These are phyloP conservation scores for Coleophora deauratella DNA, from an alignment of 2,888 invertebrate genomes.

Conservation along the genomic window DNA sequence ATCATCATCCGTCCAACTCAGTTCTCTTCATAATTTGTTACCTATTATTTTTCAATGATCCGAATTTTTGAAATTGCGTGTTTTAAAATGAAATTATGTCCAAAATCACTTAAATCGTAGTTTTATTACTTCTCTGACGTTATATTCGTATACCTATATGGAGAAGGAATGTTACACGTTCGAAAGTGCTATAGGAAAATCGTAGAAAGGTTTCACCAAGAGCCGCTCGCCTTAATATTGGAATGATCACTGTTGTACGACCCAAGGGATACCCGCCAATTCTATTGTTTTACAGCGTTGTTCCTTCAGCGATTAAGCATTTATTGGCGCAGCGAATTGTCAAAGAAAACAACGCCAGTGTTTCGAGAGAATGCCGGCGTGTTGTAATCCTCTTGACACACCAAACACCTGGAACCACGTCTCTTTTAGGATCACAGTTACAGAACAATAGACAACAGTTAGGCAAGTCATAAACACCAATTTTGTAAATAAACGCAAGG, in stretches of 20 bases:
- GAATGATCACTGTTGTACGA: background rate
- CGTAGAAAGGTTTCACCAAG: too few species aligned
- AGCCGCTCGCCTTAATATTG: too few species aligned
- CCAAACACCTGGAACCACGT: constrained; percentile 19
- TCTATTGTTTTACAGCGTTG: constrained; percentile 48
- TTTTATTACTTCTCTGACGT: too few species aligned
- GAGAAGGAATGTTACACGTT: too few species aligned
- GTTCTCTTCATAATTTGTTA: too few species aligned
- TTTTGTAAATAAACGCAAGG: background rate
- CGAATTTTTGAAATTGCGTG: too few species aligned
- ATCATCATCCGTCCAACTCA: too few species aligned
- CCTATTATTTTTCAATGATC: too few species aligned
- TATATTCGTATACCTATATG: too few species aligned
- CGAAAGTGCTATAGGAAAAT: too few species aligned
- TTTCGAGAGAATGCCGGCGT: constrained; percentile 18
- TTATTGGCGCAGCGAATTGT: constrained; percentile 42
- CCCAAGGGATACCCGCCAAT: constrained; percentile 44
- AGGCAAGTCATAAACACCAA: background rate
- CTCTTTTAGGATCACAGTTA: constrained; percentile 13
- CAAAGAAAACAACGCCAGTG: constrained; percentile 37
- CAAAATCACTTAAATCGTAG: too few species aligned
- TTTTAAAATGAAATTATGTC: too few species aligned
- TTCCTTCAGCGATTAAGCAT: constrained; percentile 32
- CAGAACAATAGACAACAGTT: constrained; percentile 1
- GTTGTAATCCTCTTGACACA: constrained; percentile 26